Percentiles rank a stretch among this genome's conserved stretches.
phyloP scores from a whole-genome alignment of 2,888 invertebrate genomes.

The Argyra leucocephala region DNA sequence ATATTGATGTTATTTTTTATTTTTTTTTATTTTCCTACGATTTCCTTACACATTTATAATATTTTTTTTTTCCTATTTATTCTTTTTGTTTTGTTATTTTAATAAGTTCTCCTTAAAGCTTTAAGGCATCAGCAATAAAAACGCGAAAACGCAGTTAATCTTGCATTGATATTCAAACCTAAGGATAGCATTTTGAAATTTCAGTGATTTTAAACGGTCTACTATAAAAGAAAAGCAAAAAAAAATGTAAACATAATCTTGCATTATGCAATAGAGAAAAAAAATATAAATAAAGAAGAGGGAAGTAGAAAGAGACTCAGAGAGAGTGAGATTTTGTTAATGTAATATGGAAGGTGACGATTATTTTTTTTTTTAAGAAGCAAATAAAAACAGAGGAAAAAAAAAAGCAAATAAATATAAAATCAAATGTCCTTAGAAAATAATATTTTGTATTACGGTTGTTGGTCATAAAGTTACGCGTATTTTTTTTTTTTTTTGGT shows the following conservation, averaged over 20 bases:
- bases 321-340: neutral
- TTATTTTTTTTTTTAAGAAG: neutral
- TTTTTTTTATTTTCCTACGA: neutral
- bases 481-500: too few species aligned
- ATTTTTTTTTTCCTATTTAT: neutral
- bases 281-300: neutral
- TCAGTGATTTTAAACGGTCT: neutral
- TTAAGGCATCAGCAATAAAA: neutral
- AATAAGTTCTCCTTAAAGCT: neutral
- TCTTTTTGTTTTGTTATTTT: too few species aligned
- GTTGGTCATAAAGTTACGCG: too few species aligned
- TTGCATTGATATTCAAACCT: conserved; percentile 6
- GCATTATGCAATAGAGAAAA: neutral
- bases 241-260: neutral
- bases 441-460: too few species aligned
- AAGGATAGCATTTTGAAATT: neutral
- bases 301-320: neutral
- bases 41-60: neutral
- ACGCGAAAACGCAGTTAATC: conserved; percentile 3
- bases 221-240: neutral
- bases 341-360: neutral
- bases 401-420: too few species aligned
- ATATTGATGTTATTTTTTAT: neutral
- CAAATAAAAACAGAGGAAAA: too few species aligned
- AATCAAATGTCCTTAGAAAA: too few species aligned